Conservation (phyloP, 2,113 vertebrate genomes). For the Lamprologus lemairii region DNA sequence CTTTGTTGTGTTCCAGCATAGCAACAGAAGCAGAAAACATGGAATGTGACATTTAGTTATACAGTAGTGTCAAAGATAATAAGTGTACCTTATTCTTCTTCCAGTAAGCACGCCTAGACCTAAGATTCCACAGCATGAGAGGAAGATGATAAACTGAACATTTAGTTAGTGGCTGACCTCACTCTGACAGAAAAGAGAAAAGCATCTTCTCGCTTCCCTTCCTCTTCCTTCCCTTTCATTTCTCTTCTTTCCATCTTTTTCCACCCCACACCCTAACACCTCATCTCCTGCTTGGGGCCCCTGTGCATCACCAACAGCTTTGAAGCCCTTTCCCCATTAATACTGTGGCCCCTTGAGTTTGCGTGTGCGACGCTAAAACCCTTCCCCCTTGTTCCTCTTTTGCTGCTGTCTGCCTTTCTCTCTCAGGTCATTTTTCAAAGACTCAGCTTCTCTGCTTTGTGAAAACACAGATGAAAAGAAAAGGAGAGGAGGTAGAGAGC, state of each 20-base stretch:
- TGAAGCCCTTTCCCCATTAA: slow-evolving; percentile 30
- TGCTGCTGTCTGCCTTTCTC: slow-evolving; percentile 7
- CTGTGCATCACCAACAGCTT: slow-evolving; percentile 10
- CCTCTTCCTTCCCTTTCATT: neutral
- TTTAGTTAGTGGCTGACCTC: neutral
- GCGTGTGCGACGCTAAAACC: neutral
- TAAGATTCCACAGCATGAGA: neutral
- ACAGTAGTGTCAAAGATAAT: neutral
- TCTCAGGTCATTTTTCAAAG: slow-evolving; percentile 57
- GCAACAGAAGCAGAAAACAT: neutral
- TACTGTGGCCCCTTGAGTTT: slow-evolving; percentile 11
- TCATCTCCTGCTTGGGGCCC: neutral
- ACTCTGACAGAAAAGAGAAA: neutral
- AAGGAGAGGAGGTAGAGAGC: neutral
- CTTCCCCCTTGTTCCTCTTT: slow-evolving; percentile 4
- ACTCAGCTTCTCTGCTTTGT: slow-evolving; percentile 18
- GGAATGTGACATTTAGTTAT: neutral
- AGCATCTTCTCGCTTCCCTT: neutral
- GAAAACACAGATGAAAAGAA: slow-evolving; percentile 32
- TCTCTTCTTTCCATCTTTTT: neutral
- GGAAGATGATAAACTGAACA: neutral
- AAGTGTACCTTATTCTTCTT: neutral
- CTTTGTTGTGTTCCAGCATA: neutral
- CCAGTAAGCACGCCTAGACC: neutral
- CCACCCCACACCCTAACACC: neutral